These are phyloP conservation scores for Mesochorus sp. DNA, from an alignment of 2,888 invertebrate genomes.

Conservation along the genomic window DNA sequence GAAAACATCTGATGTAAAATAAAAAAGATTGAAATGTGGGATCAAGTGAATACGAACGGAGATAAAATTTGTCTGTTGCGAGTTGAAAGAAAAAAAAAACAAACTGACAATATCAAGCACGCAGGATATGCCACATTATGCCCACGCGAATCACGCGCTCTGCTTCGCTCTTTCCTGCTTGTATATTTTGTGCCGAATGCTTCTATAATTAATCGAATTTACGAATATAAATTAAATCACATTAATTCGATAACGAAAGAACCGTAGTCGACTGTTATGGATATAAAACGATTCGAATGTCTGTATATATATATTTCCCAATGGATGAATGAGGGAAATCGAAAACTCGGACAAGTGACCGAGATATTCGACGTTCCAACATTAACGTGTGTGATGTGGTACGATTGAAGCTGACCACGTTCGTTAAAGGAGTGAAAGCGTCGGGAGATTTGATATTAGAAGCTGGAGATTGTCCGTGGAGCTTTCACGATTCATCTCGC, in stretches of 20 bases:
- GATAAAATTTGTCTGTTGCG: background rate
- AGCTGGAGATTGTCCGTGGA: constrained; percentile 41
- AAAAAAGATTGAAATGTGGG: too few relatives aligned
- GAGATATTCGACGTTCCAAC: constrained; percentile 39
- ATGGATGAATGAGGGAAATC: constrained; percentile 40
- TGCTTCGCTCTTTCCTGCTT: constrained; percentile 36
- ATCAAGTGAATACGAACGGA: too few relatives aligned
- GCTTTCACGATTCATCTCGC: constrained; percentile 59
- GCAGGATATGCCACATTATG: constrained; percentile 32
- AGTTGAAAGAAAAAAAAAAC: background rate
- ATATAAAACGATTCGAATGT: constrained; percentile 10
- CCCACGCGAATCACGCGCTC: constrained; percentile 43
- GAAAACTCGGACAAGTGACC: constrained; percentile 47
- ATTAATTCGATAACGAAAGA: constrained; percentile 38
- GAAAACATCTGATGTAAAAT: too few relatives aligned
- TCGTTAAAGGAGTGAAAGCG: constrained; percentile 62
- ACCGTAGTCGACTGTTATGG: background rate
- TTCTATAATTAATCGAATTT: constrained; percentile 35
- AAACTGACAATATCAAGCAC: constrained; percentile 19
- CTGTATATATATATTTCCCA: too few relatives aligned
- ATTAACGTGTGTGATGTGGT: background rate
- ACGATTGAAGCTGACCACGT: constrained; percentile 27
- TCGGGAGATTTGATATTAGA: constrained; percentile 49
- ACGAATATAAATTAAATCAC: constrained; percentile 36
- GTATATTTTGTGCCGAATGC: constrained; percentile 23